phyloP scores from a whole-genome alignment of 2,888 invertebrate species.

The Hymenopus coronatus region DNA sequence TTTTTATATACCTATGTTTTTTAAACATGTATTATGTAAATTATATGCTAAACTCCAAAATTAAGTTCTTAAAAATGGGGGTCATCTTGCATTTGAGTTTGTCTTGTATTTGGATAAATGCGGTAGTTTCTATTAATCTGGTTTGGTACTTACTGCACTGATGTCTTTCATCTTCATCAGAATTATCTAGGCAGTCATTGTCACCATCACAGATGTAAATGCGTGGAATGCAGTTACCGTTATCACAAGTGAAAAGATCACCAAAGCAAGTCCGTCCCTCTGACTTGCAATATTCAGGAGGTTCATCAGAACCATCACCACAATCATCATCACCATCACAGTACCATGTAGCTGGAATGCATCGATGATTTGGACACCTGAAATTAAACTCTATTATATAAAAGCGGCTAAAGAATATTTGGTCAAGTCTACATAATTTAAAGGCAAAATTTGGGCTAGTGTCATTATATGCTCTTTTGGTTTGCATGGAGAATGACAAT shows the following conservation, averaged over 20 bases:
- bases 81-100: no score
- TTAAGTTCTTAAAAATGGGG: no score
- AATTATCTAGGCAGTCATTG: conserved; percentile 91
- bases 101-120: no score
- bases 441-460: neutral
- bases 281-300: conserved; percentile 88
- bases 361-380: conserved; percentile 86
- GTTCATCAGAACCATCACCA: conserved; percentile 86
- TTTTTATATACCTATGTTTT: no score
- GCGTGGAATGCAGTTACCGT: conserved; percentile 92
- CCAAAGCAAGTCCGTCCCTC: conserved; percentile 93
- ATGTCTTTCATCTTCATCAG: conserved; percentile 87
- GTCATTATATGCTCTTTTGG: no score
- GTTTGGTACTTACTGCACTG: conserved; percentile 68
- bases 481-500: no score
- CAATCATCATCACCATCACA: conserved; percentile 96
- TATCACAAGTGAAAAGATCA: conserved; percentile 93
- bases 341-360: conserved; percentile 94
- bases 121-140: neutral
- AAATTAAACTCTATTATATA: conserved; percentile 20
- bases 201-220: conserved; percentile 94
- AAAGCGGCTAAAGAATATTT: neutral
- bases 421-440: neutral
- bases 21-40: no score
- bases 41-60: no score